phyloP scores from a whole-genome alignment of 1,140 invertebrate species.

The Anastatus disparis region DNA sequence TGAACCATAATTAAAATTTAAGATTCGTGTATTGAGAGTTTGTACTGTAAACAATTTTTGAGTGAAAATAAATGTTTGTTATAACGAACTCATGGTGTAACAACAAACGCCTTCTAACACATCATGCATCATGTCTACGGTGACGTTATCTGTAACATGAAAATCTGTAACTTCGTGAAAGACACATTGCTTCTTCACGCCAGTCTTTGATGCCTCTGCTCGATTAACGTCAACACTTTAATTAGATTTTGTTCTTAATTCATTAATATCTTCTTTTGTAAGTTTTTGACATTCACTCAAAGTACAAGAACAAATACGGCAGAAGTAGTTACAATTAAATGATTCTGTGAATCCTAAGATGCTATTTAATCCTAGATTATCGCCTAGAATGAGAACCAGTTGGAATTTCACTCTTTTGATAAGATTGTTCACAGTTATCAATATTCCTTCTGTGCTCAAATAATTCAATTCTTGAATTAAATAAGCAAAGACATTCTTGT shows the following conservation, averaged over 20 bases:
- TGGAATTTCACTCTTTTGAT: neutral
- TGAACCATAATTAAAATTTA: neutral
- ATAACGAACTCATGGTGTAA: too few relatives aligned
- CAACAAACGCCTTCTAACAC: too few relatives aligned
- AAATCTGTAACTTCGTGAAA: too few relatives aligned
- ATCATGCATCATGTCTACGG: too few relatives aligned
- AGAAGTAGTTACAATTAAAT: neutral
- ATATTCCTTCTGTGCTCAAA: neutral
- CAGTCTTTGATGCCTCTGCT: too few relatives aligned
- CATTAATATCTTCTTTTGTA: neutral
- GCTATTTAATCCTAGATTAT: constrained; percentile 2
- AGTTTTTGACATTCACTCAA: neutral
- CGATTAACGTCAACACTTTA: too few relatives aligned
- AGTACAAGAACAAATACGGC: neutral
- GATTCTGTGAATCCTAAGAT: neutral
- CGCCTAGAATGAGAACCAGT: neutral
- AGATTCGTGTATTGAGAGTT: neutral
- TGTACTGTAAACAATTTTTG: too few relatives aligned
- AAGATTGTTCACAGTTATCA: neutral
- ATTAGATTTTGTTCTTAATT: neutral
- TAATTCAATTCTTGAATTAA: constrained; percentile 10
- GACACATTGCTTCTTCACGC: too few relatives aligned
- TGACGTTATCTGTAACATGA: too few relatives aligned
- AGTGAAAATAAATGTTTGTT: too few relatives aligned
- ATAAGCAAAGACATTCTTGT: neutral